phyloP scores from a whole-genome alignment of 2,797 vertebrate genomes.

The Oreortyx pictus region DNA sequence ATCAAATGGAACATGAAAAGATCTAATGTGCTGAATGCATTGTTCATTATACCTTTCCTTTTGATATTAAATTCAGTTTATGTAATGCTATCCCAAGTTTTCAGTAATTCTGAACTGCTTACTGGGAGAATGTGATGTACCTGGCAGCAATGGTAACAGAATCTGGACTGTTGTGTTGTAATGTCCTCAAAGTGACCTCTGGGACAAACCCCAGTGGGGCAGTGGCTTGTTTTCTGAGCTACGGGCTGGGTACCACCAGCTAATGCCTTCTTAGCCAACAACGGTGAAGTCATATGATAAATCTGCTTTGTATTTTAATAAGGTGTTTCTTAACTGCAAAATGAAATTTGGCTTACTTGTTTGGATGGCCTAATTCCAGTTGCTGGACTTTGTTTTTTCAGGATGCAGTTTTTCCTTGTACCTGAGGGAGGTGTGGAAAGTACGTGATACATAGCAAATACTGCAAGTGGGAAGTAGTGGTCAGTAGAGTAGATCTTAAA shows the following conservation, averaged over 20 bases:
- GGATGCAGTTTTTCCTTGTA: background rate
- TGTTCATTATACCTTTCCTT: background rate
- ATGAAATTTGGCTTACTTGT: background rate
- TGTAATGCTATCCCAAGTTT: background rate
- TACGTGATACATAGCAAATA: background rate
- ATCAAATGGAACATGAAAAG: background rate
- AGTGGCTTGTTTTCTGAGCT: background rate
- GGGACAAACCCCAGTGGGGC: background rate
- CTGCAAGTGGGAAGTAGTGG: background rate
- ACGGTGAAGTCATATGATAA: background rate
- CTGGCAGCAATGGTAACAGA: background rate
- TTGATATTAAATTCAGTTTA: background rate
- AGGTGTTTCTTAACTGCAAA: background rate
- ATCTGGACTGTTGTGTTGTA: background rate
- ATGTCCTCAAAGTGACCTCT: background rate
- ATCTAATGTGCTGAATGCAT: background rate
- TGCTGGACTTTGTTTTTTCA: background rate
- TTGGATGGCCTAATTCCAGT: background rate
- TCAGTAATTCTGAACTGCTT: background rate
- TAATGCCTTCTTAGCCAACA: background rate
- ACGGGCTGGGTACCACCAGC: background rate
- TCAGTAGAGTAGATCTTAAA: background rate
- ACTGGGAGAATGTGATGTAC: background rate
- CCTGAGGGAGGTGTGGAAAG: fast-evolving
- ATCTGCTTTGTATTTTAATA: background rate